phyloP scores from a whole-genome alignment of 2,797 vertebrate species.

The Chaetodon trifasciatus region DNA sequence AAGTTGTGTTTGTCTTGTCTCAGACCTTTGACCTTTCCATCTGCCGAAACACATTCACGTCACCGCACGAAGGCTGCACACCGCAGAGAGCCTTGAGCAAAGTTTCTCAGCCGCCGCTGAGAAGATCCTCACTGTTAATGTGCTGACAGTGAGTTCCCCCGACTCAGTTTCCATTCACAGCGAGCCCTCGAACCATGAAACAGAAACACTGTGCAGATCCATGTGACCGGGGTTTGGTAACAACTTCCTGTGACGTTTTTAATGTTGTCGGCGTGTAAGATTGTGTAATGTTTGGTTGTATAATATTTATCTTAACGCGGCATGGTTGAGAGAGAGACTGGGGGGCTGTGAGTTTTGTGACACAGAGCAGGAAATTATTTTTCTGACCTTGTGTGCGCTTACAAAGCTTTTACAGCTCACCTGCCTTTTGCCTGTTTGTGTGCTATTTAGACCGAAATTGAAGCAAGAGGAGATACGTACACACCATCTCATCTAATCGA shows the following conservation, averaged over 20 bases:
- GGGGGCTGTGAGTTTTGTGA: neutral
- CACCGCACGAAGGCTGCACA: neutral
- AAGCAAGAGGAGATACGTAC: neutral
- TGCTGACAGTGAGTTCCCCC: neutral
- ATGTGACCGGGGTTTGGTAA: constrained; percentile 7
- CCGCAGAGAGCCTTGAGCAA: constrained; percentile 28
- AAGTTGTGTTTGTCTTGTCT: constrained; percentile 9
- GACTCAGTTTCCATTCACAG: constrained; percentile 16
- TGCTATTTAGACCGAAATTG: neutral
- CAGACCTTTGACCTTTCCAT: constrained; percentile 26
- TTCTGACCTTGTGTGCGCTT: neutral
- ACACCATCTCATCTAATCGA: no score
- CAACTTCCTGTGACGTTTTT: constrained; percentile 17
- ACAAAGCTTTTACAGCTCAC: neutral
- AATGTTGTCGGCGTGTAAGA: neutral
- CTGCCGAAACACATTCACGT: constrained; percentile 41
- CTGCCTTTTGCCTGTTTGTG: neutral
- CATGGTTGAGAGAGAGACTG: neutral
- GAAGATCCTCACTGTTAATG: constrained; percentile 31
- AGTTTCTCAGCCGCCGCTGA: constrained; percentile 46
- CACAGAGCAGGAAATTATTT: neutral
- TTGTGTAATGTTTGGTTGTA: constrained; percentile 45
- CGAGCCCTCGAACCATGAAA: constrained; percentile 7
- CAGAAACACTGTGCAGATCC: constrained; percentile 19
- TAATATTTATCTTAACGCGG: constrained; percentile 16